phyloP scores from a whole-genome alignment of 64 coral and sea anemone species.

The Porites australiensis region DNA sequence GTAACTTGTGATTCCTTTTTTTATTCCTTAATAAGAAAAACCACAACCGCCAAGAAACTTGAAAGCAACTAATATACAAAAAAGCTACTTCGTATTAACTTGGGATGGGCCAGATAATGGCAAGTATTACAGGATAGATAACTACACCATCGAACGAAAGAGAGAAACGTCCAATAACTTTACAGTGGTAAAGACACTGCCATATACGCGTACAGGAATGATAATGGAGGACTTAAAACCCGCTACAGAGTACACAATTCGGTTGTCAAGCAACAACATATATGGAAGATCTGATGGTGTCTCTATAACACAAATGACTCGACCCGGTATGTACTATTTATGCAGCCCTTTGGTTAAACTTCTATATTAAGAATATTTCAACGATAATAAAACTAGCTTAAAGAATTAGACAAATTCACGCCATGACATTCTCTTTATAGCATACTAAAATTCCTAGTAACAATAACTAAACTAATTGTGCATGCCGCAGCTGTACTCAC shows the following conservation, averaged over 20 bases:
- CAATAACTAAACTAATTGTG: too few species aligned
- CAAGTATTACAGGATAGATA: slow-evolving; percentile 1
- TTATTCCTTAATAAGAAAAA: background rate
- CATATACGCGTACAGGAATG: background rate
- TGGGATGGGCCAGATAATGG: background rate
- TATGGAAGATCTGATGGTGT: slow-evolving; percentile 17
- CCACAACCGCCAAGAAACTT: slow-evolving; percentile 3
- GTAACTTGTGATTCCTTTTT: background rate
- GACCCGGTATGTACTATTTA: background rate
- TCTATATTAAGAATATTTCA: too few species aligned
- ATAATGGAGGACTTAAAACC: slow-evolving; percentile 19
- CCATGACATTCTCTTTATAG: too few species aligned
- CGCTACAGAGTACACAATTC: slow-evolving; percentile 12
- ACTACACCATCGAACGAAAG: background rate
- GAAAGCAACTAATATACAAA: background rate
- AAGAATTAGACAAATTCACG: too few species aligned
- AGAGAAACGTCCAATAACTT: background rate
- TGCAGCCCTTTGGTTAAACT: too few species aligned
- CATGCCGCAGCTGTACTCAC: too few species aligned
- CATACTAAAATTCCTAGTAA: too few species aligned
- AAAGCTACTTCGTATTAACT: background rate
- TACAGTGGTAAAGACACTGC: background rate
- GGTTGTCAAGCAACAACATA: background rate
- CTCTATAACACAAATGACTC: background rate
- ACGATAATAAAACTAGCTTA: too few species aligned